Evolutionary conservation across 2,113 vertebrate species (phyloP).

Genomic region (Nerophis ophidion): DNA sequence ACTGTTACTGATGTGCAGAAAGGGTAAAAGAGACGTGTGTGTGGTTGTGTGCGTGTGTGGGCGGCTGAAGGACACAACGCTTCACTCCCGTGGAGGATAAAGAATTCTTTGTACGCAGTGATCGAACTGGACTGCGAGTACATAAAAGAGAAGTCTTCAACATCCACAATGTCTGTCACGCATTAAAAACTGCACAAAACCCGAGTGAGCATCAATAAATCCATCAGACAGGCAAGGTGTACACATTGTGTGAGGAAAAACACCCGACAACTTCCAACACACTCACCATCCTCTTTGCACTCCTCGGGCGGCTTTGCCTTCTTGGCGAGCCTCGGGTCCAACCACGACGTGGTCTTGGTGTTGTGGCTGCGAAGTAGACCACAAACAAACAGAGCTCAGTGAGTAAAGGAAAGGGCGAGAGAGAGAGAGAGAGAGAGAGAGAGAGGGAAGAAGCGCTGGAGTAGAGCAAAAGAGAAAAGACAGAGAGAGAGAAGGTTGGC

Average conservation of each 20-base stretch:
- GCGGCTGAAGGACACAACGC: constrained; percentile 42
- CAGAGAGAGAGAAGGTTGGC: constrained; percentile 38
- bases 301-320: constrained; percentile 98
- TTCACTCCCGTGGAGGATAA: constrained; percentile 45
- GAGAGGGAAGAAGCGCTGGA: constrained; percentile 34
- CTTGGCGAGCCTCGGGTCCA: constrained; percentile 98
- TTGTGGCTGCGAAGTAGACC: constrained; percentile 90
- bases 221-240: neutral
- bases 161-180: constrained; percentile 8
- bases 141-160: constrained; percentile 27
- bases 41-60: constrained; percentile 35
- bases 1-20: neutral
- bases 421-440: constrained; percentile 63
- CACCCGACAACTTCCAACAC: constrained; percentile 7
- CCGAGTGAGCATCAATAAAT: neutral
- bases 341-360: constrained; percentile 99
- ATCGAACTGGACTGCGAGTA: constrained; percentile 30
- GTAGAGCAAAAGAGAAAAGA: constrained; percentile 29
- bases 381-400: constrained; percentile 13
- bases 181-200: neutral
- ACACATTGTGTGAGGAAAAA: neutral
- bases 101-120: constrained; percentile 51
- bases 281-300: constrained; percentile 98
- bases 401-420: constrained; percentile 51
- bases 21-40: neutral